Evolutionary conservation across 2,888 invertebrate genomes (phyloP).

Genomic region (Octonoba sinensis): DNA sequence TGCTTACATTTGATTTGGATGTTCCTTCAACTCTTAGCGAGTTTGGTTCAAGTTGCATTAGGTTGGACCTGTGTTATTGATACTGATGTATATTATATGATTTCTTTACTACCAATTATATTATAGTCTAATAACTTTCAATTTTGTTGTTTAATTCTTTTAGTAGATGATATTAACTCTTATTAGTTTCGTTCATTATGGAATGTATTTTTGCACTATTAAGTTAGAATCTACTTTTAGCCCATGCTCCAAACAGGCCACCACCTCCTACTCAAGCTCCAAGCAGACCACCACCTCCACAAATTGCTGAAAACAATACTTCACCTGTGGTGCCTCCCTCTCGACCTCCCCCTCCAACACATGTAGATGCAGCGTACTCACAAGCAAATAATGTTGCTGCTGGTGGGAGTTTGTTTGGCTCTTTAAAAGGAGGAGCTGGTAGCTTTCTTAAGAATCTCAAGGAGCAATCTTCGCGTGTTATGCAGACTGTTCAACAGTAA

Average conservation of each 20-base stretch:
- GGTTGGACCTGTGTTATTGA: too few relatives aligned
- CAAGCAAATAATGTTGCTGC: conserved; percentile 16
- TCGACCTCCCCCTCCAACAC: conserved; percentile 41
- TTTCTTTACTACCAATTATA: too few relatives aligned
- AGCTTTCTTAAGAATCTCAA: conserved; percentile 93
- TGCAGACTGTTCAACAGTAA: conserved; percentile 94
- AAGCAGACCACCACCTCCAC: conserved; percentile 17
- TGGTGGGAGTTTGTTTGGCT: conserved; percentile 69
- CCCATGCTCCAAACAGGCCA: not conserved
- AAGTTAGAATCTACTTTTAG: too few relatives aligned
- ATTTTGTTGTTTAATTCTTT: too few relatives aligned
- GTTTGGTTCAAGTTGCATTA: too few relatives aligned
- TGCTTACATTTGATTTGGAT: too few relatives aligned
- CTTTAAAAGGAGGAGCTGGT: conserved; percentile 91
- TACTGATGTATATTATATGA: too few relatives aligned
- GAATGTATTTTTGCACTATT: too few relatives aligned
- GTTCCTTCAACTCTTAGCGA: too few relatives aligned
- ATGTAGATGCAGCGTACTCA: conserved; percentile 30
- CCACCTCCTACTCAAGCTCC: conserved; percentile 13
- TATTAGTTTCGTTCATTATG: too few relatives aligned
- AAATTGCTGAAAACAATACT: not conserved
- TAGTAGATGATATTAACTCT: too few relatives aligned
- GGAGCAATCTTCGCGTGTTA: conserved; percentile 95
- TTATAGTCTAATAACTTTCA: too few relatives aligned
- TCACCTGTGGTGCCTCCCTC: conserved; percentile 5